phyloP scores from a whole-genome alignment of 2,113 vertebrate genomes.

The Passer domesticus region DNA sequence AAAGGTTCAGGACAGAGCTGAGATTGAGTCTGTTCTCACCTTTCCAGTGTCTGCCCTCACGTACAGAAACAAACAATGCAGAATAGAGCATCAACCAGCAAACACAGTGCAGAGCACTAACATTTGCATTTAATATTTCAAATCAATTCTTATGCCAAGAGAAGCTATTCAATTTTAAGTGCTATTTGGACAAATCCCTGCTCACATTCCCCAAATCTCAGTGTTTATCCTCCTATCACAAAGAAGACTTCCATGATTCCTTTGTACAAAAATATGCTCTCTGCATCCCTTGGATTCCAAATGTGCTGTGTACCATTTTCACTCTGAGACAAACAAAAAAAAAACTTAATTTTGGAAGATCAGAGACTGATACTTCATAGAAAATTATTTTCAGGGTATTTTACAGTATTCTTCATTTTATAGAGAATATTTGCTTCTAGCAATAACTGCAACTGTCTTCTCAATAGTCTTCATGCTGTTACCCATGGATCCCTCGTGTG shows the following conservation, averaged over 20 bases:
- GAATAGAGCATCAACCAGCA: not conserved
- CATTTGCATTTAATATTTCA: not conserved
- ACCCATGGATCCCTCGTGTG: accelerated
- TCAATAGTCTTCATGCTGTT: accelerated
- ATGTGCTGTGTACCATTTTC: not conserved
- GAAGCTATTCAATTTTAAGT: not conserved
- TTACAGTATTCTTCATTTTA: not conserved
- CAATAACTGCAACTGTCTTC: not conserved
- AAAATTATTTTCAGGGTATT: not conserved
- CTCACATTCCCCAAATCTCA: not conserved
- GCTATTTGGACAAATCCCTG: not conserved
- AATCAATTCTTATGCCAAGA: not conserved
- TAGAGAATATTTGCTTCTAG: not conserved
- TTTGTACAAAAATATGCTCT: not conserved
- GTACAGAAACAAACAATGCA: not conserved
- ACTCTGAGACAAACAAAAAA: not conserved
- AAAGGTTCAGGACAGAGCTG: not conserved
- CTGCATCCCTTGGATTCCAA: not conserved
- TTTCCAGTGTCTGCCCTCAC: not conserved
- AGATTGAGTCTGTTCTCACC: not conserved
- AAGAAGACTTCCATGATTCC: not conserved
- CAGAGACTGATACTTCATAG: not conserved
- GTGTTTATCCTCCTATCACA: not conserved
- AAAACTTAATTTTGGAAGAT: not conserved
- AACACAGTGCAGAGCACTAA: not conserved